Evolutionary conservation across 2,797 vertebrate genomes (phyloP), one percentile per base, ranked within the genome.

Genomic region (Sebastes wilsoni): DNA sequence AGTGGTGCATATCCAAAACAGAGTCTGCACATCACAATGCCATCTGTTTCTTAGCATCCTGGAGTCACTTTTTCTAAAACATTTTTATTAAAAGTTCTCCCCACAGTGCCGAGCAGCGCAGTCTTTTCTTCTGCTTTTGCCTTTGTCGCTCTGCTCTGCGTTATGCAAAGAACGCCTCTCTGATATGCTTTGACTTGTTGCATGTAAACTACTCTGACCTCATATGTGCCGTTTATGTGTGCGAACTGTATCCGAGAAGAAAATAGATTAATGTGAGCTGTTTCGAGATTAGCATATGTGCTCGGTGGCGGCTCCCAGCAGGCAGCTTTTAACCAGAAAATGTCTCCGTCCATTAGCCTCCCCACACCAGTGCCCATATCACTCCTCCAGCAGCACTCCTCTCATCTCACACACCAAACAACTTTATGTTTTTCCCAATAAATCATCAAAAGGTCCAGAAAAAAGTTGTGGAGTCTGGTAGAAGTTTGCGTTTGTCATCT

Each of bases 11-110:
- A 82, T 59, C 84, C 70, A 66, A 87, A 91, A 80, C 87, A 84
- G 20, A 55, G 32, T 69, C 78, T 55, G 76, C 81, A 90, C 86
- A 89, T 88, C 79, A 75, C 22, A 84, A 52, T 68, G 38, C 75
- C 90, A 90, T 91, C 88, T 92, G 92, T 83, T 89, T 82, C 81
- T 58, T 16, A 32, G 62, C n/a, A 71, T 70, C 68, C 54, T 46
- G 14, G 30, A 14, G 72, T 68, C 54, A 6, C 46, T 32, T 75
- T 75, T 75, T 70, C 13, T n/a, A 25, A 79, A 79, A 58, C 59
- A 66, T 36, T 46, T 30, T 16, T 6, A 62, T 9, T 58, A 65
- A 42, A 79, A 66, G 67, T 32, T 84, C 14, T 64, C 69, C 66
- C 66, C 49, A 16, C n/a, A 36, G 52, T 61, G 32, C 46, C 1